Evolutionary conservation across 1,140 invertebrate genomes (phyloP).

Genomic region (Danaus plexippus): DNA sequence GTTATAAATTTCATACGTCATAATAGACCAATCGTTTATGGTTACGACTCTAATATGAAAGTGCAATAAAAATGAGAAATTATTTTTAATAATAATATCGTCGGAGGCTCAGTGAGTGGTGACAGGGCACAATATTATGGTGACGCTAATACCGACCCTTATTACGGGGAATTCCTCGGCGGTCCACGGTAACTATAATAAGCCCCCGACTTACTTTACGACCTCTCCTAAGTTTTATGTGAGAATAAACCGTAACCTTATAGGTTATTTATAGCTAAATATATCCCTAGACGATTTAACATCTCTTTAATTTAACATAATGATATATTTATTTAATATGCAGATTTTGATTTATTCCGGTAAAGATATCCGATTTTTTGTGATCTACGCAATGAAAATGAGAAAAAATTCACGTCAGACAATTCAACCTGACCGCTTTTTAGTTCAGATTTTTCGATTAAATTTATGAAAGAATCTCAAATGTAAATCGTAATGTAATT

Average conservation of each 20-base stretch:
- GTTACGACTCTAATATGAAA: constrained; percentile 15
- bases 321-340: no score
- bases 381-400: no score
- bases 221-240: constrained; percentile 34
- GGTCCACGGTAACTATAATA: constrained; percentile 46
- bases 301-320: no score
- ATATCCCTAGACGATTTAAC: no score
- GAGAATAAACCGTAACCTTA: constrained; percentile 30
- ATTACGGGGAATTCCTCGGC: constrained; percentile 52
- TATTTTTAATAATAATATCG: constrained; percentile 40
- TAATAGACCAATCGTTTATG: constrained; percentile 23
- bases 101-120: constrained; percentile 22
- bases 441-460: constrained; percentile 7
- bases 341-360: no score
- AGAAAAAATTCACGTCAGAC: no score
- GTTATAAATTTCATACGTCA: no score
- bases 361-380: no score
- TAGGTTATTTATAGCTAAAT: constrained; percentile 19
- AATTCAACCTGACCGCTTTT: no score
- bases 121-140: constrained; percentile 52
- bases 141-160: constrained; percentile 39
- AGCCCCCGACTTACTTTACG: constrained; percentile 52
- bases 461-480: constrained; percentile 6
- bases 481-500: not conserved
- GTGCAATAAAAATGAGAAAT: constrained; percentile 43